Percentiles rank a stretch among this genome's conserved stretches.
These are phyloP conservation scores for Drosophila setifemur DNA, from an alignment of 1,140 invertebrate genomes.

Conservation along the genomic window DNA sequence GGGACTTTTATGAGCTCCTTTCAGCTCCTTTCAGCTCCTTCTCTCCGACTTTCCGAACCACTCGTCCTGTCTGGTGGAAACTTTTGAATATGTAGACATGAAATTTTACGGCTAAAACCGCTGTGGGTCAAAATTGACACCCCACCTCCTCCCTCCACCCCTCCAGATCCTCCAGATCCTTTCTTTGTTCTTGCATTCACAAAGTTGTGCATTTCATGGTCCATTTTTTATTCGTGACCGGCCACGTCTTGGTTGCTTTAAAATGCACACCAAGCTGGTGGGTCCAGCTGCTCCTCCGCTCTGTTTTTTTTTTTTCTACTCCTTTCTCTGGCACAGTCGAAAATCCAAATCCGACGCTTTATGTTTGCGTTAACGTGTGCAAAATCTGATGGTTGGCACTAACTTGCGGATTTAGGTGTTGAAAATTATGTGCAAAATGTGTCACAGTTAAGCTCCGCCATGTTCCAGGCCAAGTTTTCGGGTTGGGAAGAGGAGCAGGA, in stretches of 20 bases:
- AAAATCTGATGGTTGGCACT: slow-evolving; percentile 77
- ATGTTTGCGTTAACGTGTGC: slow-evolving; percentile 78
- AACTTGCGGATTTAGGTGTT: slow-evolving; percentile 80
- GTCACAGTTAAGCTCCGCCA: slow-evolving; percentile 73
- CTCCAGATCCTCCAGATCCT: too few relatives aligned
- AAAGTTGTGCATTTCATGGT: slow-evolving; percentile 38
- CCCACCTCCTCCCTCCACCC: too few relatives aligned
- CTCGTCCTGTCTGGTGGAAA: background rate
- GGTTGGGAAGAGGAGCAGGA: background rate
- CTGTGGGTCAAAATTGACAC: too few relatives aligned
- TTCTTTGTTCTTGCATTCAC: slow-evolving; percentile 40
- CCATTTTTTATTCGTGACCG: slow-evolving; percentile 24
- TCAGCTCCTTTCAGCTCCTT: background rate
- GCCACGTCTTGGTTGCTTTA: slow-evolving; percentile 18
- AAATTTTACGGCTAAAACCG: background rate
- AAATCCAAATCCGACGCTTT: slow-evolving; percentile 69
- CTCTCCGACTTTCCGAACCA: background rate
- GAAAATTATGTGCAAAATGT: slow-evolving; percentile 80
- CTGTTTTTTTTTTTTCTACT: background rate
- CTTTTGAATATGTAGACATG: background rate
- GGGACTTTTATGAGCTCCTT: background rate
- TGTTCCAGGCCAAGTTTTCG: slow-evolving; percentile 33
- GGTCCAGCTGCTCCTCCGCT: slow-evolving; percentile 14
- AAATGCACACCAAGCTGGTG: slow-evolving; percentile 45
- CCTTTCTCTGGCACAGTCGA: slow-evolving; percentile 10